Conservation (phyloP, 2,797 vertebrate species). For the Thaleichthys pacificus region DNA sequence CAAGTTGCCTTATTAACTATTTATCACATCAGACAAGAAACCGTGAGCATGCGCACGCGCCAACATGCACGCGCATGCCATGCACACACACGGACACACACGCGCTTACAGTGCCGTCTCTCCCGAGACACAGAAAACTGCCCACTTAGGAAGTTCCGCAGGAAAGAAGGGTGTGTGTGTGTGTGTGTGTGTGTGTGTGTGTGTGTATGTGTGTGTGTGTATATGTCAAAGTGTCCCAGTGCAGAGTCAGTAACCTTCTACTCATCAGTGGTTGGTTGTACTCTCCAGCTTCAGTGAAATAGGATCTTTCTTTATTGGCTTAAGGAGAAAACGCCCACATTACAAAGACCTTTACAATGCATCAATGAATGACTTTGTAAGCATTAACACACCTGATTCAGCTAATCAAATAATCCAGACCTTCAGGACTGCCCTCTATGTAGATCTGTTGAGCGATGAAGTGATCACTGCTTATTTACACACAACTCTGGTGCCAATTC, state of each 20-base stretch:
- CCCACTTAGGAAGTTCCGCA: background rate
- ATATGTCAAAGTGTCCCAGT: conserved; percentile 20
- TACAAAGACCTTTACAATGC: background rate
- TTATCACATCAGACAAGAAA: conserved; percentile 59
- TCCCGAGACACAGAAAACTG: background rate
- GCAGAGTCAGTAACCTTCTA: conserved; percentile 34
- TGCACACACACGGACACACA: background rate
- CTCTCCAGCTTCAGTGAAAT: conserved; percentile 64
- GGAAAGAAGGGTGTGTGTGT: conserved; percentile 4
- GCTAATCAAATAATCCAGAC: background rate
- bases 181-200: conserved; percentile 19
- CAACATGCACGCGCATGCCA: conserved; percentile 15
- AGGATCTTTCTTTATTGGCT: conserved; percentile 47
- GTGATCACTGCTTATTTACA: background rate
- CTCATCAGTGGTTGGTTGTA: conserved; percentile 50
- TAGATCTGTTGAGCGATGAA: background rate
- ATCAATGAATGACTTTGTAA: background rate
- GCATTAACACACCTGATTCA: background rate
- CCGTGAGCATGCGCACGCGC: conserved; percentile 34
- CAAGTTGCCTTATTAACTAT: conserved; percentile 73
- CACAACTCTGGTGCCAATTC: background rate
- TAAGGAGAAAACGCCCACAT: conserved; percentile 21
- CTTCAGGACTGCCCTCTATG: background rate
- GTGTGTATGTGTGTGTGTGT: conserved; percentile 10
- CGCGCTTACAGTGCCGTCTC: conserved; percentile 40